Conservation (phyloP, 2,113 vertebrate species). For the Chloroceryle aenea region DNA sequence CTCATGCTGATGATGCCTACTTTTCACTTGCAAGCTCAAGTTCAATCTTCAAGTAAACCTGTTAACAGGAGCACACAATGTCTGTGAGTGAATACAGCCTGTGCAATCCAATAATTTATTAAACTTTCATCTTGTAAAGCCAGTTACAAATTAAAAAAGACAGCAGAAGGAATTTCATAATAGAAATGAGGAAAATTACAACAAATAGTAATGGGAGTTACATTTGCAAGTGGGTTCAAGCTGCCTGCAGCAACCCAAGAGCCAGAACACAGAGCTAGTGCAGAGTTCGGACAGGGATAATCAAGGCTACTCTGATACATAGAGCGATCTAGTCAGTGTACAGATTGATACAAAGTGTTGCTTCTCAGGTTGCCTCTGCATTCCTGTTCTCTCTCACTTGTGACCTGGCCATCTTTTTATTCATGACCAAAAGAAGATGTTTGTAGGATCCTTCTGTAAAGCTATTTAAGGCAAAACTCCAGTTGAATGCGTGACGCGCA, state of each 20-base stretch:
- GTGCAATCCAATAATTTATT: constrained; percentile 90
- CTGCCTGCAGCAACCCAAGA: constrained; percentile 88
- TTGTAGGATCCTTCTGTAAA: not conserved
- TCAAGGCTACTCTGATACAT: constrained; percentile 2
- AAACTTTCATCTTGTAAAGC: constrained; percentile 89
- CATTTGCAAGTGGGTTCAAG: constrained; percentile 79
- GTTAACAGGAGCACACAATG: not conserved
- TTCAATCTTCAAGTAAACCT: not conserved
- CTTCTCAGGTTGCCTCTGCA: not conserved
- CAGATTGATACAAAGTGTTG: not conserved
- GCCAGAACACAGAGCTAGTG: constrained; percentile 68
- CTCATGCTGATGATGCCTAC: fast-evolving
- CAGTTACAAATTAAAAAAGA: constrained; percentile 88
- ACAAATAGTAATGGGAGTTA: constrained; percentile 72
- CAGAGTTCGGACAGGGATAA: constrained; percentile 63
- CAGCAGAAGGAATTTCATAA: constrained; percentile 72
- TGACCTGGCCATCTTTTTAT: not conserved
- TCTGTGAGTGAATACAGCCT: constrained; percentile 14
- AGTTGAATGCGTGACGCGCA: not conserved
- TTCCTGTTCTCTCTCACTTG: not conserved
- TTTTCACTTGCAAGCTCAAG: not conserved
- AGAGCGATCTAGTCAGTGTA: not conserved
- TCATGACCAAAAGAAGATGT: not conserved
- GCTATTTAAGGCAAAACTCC: constrained; percentile 61
- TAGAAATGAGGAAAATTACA: constrained; percentile 80